Evolutionary conservation across 1,140 invertebrate species (phyloP), one percentile per base, ranked within the genome.

Genomic region (Paraescarpia echinospica): DNA sequence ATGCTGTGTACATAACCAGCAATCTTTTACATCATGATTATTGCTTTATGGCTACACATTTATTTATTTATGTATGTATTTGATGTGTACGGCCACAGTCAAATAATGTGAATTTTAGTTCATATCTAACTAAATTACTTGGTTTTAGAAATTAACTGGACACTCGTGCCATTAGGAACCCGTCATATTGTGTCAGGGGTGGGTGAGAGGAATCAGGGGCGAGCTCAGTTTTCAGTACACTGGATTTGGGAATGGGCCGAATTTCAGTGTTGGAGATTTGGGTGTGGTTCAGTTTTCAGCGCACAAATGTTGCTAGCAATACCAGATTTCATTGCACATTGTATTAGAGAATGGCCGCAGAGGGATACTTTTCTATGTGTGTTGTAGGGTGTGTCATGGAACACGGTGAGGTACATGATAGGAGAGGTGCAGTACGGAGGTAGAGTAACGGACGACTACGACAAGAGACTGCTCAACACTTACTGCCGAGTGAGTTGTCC

Each of bases 391-490:
- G 96, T 93, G 94, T 96, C 89, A 95, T 95, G 93, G 95, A 96
- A 91, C 96, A 96, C 93, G 94, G 95, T 12, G 94, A 95, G 22
- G 94, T 95, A 12, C 93, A 91, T 96, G 89, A 96, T 95, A 14
- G 96, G 96, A 34, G 95, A 96, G 93, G 96, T 96, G 94, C 96
- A 96, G 93, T 96, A 96, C 93, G 96, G 96, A 33, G 96, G 96
- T 0, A 94, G 96, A 77, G 96, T 96, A 9, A 96, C 96, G 0
- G 96, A 96, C 93, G 95, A 96, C 92, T 94, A 94, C 89, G 96
- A 96, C 93, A 93, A 96, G 27, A 94, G 95, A 18, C 94, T 96
- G 22, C 96, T 99, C 6, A 98, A 98, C 33, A 99, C 98, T 0
- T 99, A 99, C 92, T 92, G 92, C 35, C 90, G 90, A 33, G 35